These are phyloP conservation scores for Enteromius paludinosus DNA, from an alignment of 2,797 vertebrate genomes.

Conservation along the genomic window DNA sequence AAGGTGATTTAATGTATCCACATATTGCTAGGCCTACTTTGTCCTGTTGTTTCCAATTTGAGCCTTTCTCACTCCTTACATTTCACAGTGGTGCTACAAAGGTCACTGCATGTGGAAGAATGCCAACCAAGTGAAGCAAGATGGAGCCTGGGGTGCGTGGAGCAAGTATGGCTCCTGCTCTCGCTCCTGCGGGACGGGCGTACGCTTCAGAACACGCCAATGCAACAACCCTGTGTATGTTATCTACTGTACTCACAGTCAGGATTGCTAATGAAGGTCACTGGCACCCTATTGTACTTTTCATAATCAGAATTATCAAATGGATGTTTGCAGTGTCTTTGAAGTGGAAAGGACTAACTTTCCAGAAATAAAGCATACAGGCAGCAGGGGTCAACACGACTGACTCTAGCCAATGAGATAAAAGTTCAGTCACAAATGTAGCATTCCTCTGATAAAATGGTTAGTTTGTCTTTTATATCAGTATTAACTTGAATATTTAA, in stretches of 20 bases:
- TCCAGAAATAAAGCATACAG: neutral
- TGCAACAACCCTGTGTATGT: slow-evolving; percentile 94
- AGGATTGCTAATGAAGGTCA: neutral
- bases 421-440: neutral
- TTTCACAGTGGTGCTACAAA: slow-evolving; percentile 95
- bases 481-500: neutral
- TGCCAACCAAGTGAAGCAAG: slow-evolving; percentile 90
- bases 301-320: neutral
- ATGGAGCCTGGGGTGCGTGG: slow-evolving; percentile 93
- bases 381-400: neutral
- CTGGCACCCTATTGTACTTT: neutral
- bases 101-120: slow-evolving; percentile 99
- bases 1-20: slow-evolving; percentile 80
- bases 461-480: neutral
- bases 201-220: slow-evolving; percentile 91
- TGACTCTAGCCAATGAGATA: neutral
- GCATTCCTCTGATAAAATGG: neutral
- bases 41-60: neutral
- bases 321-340: neutral
- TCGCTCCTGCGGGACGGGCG: slow-evolving; percentile 90
- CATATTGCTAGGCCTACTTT: rapidly evolving
- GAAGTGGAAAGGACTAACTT: neutral
- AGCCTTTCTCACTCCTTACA: neutral
- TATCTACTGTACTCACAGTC: neutral
- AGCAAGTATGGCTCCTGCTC: slow-evolving; percentile 94